A percentile compares a stretch with the other conserved stretches of the same genome.
These are phyloP conservation scores for Ranitomeya variabilis DNA, from an alignment of 2,113 vertebrate species.

Conservation along the genomic window DNA sequence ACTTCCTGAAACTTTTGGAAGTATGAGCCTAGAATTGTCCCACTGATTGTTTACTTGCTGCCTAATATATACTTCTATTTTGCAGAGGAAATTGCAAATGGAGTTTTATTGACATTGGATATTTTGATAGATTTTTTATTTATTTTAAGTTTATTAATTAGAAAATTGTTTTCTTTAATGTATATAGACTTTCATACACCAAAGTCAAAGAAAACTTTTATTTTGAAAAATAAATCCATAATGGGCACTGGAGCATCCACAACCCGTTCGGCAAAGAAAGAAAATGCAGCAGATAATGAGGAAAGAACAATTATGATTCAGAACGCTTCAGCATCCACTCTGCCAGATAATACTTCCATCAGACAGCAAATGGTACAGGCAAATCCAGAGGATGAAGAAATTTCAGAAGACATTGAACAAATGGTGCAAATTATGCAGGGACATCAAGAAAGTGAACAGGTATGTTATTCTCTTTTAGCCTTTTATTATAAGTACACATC, in stretches of 20 bases:
- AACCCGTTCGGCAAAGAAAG: conserved; percentile 1
- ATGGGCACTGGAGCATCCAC: conserved; percentile 55
- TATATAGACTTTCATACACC: neutral
- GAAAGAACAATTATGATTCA: conserved; percentile 5
- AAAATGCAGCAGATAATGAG: neutral
- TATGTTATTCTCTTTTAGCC: neutral
- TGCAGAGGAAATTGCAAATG: no score
- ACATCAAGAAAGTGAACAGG: conserved; percentile 4
- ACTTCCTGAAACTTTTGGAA: no score
- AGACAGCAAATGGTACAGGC: conserved; percentile 26
- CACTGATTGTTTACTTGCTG: no score
- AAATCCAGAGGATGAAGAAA: conserved; percentile 38
- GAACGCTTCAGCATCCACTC: conserved; percentile 43
- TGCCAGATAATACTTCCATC: conserved; percentile 42
- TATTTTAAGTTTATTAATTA: neutral
- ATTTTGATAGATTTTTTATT: no score
- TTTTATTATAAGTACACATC: neutral
- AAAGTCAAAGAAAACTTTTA: neutral
- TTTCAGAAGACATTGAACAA: conserved; percentile 51
- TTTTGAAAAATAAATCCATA: neutral
- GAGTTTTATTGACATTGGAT: neutral
- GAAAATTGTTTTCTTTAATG: neutral
- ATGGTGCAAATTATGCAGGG: conserved; percentile 31
- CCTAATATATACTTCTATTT: no score
- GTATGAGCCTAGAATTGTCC: no score